phyloP scores from a whole-genome alignment of 2,797 vertebrate genomes.

The Oryzias sinensis region DNA sequence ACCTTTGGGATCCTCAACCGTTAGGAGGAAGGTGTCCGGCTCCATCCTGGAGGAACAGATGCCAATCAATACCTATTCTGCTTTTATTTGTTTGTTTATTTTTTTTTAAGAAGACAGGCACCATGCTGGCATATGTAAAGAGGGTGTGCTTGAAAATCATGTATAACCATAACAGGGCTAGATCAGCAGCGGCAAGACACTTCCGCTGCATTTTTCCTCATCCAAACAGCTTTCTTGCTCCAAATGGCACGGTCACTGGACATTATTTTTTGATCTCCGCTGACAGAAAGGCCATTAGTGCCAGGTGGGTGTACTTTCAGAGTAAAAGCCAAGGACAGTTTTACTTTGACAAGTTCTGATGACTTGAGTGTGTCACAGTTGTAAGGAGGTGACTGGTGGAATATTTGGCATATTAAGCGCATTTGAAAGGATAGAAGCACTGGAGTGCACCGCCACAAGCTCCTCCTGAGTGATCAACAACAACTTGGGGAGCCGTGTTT shows the following conservation, averaged over 20 bases:
- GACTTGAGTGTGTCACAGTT: constrained; percentile 52
- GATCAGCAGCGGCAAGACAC: constrained; percentile 36
- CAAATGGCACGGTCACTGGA: constrained; percentile 35
- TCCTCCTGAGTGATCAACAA: constrained; percentile 15
- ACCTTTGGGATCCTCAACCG: constrained; percentile 49
- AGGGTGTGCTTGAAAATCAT: constrained; percentile 50
- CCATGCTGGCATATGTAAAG: constrained; percentile 42
- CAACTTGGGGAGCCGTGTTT: constrained; percentile 40
- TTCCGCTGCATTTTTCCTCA: constrained; percentile 46
- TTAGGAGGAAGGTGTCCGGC: constrained; percentile 30
- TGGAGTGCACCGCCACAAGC: constrained; percentile 29
- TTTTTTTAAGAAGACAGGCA: constrained; percentile 47
- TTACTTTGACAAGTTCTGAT: constrained; percentile 70
- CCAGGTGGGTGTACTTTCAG: neutral
- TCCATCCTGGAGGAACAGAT: constrained; percentile 54
- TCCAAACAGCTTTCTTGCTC: constrained; percentile 53
- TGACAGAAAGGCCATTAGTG: constrained; percentile 59
- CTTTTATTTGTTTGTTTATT: neutral
- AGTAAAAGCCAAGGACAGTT: constrained; percentile 49
- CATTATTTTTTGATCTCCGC: constrained; percentile 50
- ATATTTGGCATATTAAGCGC: constrained; percentile 59
- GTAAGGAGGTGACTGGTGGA: constrained; percentile 55
- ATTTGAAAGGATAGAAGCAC: constrained; percentile 45
- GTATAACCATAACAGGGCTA: constrained; percentile 51
- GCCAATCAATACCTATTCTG: constrained; percentile 66